These are phyloP conservation scores for Coreius guichenoti DNA, from an alignment of 2,797 vertebrate species.

Conservation along the genomic window DNA sequence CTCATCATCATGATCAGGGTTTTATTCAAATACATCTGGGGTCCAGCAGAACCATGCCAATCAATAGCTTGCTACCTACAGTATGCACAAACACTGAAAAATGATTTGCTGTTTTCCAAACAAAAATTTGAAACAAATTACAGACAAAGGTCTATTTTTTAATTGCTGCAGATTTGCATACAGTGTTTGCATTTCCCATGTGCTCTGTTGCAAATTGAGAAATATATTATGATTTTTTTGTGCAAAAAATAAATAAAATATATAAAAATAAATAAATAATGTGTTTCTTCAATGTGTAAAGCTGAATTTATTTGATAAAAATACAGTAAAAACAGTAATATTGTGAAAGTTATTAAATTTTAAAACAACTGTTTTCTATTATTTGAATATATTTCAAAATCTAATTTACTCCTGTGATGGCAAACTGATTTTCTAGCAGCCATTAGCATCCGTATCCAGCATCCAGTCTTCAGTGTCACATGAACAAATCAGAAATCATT, in stretches of 20 bases:
- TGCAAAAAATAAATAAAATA: too few species aligned
- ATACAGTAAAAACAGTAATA: background rate
- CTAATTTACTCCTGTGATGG: background rate
- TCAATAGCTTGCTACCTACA: too few species aligned
- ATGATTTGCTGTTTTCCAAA: too few species aligned
- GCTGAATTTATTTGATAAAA: too few species aligned
- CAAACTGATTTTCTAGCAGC: background rate
- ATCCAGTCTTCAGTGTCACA: background rate
- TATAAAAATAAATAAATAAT: too few species aligned
- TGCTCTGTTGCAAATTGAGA: too few species aligned
- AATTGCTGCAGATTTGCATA: too few species aligned
- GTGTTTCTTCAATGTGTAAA: too few species aligned
- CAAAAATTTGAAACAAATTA: background rate
- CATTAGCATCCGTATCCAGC: background rate
- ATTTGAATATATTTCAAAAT: background rate
- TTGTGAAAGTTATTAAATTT: background rate
- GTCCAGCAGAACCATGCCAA: background rate
- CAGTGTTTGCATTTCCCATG: too few species aligned
- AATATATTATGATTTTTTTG: too few species aligned
- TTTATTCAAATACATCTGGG: constrained; percentile 6
- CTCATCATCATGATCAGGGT: background rate
- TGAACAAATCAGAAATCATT: background rate
- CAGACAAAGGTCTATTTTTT: background rate
- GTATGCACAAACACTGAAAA: background rate
- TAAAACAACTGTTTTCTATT: background rate